Percentiles rank a stretch among this genome's conserved stretches.
These are phyloP conservation scores for Linepithema humile DNA, from an alignment of 1,140 invertebrate genomes.

Conservation along the genomic window DNA sequence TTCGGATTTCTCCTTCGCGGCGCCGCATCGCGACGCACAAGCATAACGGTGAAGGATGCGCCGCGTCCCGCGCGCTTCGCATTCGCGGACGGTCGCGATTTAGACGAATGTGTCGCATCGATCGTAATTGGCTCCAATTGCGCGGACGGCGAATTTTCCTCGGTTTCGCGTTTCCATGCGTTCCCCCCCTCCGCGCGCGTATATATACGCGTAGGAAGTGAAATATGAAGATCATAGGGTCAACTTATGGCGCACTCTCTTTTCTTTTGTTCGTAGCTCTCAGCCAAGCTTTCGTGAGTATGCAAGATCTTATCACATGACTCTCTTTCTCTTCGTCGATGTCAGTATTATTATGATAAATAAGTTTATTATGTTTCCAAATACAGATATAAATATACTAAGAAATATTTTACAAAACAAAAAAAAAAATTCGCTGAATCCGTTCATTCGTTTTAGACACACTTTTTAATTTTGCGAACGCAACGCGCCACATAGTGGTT, in stretches of 20 bases:
- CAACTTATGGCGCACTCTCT: neutral
- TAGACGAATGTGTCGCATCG: neutral
- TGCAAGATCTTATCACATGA: neutral
- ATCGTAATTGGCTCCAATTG: slow-evolving; percentile 5
- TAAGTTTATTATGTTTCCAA: neutral
- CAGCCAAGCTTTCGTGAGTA: neutral
- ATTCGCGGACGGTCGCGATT: neutral
- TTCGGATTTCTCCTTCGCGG: neutral
- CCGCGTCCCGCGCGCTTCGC: neutral
- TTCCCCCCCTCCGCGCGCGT: neutral
- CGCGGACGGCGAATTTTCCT: neutral
- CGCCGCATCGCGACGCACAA: neutral
- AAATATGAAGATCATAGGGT: neutral
- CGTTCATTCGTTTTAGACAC: neutral
- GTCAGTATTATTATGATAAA: neutral
- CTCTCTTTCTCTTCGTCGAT: neutral
- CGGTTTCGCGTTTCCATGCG: neutral
- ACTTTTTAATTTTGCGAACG: slow-evolving; percentile 8
- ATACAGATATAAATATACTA: neutral
- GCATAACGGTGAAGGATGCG: neutral
- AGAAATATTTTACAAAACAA: neutral
- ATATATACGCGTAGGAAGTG: neutral
- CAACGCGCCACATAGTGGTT: neutral
- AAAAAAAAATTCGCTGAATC: neutral
- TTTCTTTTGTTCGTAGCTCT: neutral